A percentile compares a stretch with the other conserved stretches of the same genome.
Evolutionary conservation across 2,113 vertebrate genomes (phyloP).

Genomic region (Pimephales promelas): DNA sequence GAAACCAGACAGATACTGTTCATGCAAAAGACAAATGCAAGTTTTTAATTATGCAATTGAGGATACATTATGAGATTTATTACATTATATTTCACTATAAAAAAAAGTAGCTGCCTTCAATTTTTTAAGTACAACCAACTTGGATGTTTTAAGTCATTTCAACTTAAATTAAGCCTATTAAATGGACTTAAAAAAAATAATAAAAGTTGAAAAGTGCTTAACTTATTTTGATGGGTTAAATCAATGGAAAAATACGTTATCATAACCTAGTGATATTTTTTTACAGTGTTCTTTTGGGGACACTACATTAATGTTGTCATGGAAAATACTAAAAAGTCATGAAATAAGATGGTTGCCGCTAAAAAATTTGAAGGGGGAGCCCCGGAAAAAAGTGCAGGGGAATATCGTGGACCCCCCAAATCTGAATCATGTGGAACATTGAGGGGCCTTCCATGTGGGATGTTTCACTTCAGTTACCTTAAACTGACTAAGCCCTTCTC

Average conservation of each 20-base stretch:
- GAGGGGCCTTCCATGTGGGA: conserved; percentile 47
- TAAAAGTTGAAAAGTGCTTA: too few species aligned
- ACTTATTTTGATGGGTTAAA: too few species aligned
- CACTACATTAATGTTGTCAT: neutral
- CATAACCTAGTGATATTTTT: too few species aligned
- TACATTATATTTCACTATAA: neutral
- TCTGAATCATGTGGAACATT: neutral
- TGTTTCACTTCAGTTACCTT: neutral
- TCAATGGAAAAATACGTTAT: too few species aligned
- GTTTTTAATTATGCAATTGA: neutral
- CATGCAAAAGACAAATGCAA: neutral
- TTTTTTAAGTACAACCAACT: too few species aligned
- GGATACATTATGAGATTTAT: neutral
- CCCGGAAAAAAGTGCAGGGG: conserved; percentile 34
- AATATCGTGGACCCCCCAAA: conserved; percentile 26
- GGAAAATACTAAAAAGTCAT: conserved; percentile 23
- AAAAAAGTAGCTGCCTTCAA: too few species aligned
- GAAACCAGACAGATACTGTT: conserved; percentile 17
- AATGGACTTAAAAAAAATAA: too few species aligned
- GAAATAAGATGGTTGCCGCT: neutral
- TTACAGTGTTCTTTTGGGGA: neutral
- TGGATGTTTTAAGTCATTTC: too few species aligned
- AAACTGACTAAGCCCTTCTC: neutral
- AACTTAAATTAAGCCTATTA: too few species aligned
- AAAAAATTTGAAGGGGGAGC: conserved; percentile 42